Evolutionary conservation across 2,888 invertebrate species (phyloP), one percentile per base, ranked within the genome.

Genomic region (Drosophila paracracens): DNA sequence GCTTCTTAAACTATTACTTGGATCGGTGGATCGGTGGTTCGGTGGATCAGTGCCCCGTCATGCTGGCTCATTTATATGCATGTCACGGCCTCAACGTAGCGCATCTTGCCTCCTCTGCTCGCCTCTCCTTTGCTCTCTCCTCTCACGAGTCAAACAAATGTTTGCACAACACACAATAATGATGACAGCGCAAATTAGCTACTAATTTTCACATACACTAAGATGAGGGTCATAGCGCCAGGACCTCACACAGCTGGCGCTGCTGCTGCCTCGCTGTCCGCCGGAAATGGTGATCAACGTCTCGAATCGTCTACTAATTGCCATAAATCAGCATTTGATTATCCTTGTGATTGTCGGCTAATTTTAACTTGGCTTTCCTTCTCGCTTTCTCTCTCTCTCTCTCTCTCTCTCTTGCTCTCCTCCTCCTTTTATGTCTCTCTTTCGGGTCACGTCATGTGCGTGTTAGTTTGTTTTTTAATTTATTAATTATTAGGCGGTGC

Each of bases 111-210:
- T 25, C 6, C 25, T 16, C 25, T 46, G 4, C 46, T 2, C 25
- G 5, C 50, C 11, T 3, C 36, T 29, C 13, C n/a, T 27, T 53
- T 21, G 33, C 33, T 52, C 31, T 50, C 38, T 33, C 8, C 38
- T 48, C 36, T 35, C 5, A 54, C 48, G 43, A 73, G 84, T 77
- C 77, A 74, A 85, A 85, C 88, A 89, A 88, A 89, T 89, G 89
- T 90, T 89, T 90, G 85, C 89, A 87, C 90, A 89, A 83, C 85
- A 77, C 75, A 81, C 89, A 76, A 83, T 89, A 89, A 89, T 89
- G 89, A 89, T 88, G 90, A 89, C 89, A 89, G 80, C 81, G 74
- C 82, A 90, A 89, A 89, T 90, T 89, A 89, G 85, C 82, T 84
- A 84, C 83, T 85, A 89, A 90, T 89, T 87, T 87, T 79, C 79